Percentiles rank a stretch among this genome's conserved stretches.
Conservation (phyloP, 2,888 invertebrate genomes). For the Philonicus albiceps region DNA sequence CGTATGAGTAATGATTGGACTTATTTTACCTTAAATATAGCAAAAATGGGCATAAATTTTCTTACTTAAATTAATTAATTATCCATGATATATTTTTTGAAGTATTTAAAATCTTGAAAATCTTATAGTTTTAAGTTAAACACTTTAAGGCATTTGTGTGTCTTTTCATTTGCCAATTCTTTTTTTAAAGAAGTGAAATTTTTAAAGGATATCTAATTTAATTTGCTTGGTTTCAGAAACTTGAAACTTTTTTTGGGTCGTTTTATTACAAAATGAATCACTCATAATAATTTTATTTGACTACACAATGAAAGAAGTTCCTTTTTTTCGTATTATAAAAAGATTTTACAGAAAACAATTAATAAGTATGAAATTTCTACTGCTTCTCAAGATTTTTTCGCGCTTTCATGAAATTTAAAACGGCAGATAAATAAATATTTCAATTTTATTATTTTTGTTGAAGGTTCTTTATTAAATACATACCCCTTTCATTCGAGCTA, state of each 20-base stretch:
- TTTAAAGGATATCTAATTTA: not conserved
- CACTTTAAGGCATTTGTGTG: too few relatives aligned
- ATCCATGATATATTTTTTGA: too few relatives aligned
- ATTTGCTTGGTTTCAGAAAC: not conserved
- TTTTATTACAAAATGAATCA: not conserved
- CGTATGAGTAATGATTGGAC: too few relatives aligned
- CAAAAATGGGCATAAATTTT: too few relatives aligned
- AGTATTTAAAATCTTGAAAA: too few relatives aligned
- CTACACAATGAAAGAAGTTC: not conserved
- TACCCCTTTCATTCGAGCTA: too few relatives aligned
- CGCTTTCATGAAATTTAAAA: not conserved
- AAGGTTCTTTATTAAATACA: not conserved
- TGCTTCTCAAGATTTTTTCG: not conserved
- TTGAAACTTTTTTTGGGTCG: not conserved
- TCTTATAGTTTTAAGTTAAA: too few relatives aligned
- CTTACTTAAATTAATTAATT: too few relatives aligned
- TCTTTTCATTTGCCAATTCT: too few relatives aligned
- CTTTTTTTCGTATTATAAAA: not conserved
- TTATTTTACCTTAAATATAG: too few relatives aligned
- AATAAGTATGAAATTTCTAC: not conserved
- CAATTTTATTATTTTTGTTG: not conserved
- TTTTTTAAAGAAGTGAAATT: not conserved
- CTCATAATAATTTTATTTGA: not conserved
- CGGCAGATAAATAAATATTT: not conserved
- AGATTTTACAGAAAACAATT: not conserved